phyloP scores from a whole-genome alignment of 1,140 invertebrate genomes.

The Sycophila sp. region DNA sequence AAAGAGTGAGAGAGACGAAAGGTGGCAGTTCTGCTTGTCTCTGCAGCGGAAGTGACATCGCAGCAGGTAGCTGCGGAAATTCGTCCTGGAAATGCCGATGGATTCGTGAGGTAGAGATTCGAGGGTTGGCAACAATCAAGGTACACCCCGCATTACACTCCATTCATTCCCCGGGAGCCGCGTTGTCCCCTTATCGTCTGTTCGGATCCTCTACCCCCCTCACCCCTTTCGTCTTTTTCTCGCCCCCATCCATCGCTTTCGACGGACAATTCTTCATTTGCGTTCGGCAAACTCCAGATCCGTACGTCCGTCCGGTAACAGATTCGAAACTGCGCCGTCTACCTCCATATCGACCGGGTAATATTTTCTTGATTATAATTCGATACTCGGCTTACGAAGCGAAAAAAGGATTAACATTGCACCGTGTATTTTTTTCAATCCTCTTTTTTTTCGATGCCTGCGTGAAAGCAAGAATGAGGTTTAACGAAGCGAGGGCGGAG shows the following conservation, averaged over 20 bases:
- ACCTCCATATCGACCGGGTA: no score
- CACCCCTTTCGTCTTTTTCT: constrained; percentile 49
- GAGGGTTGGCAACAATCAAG: constrained; percentile 63
- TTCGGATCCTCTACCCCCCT: constrained; percentile 34
- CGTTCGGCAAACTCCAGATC: constrained; percentile 61
- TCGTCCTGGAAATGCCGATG: constrained; percentile 62
- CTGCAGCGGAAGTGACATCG: constrained; percentile 59
- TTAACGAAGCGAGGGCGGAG: no score
- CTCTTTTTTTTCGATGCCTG: background rate
- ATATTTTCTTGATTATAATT: no score
- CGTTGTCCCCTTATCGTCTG: constrained; percentile 44
- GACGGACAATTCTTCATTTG: constrained; percentile 67
- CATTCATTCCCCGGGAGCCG: constrained; percentile 57
- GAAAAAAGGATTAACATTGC: no score
- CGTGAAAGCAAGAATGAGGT: constrained; percentile 22
- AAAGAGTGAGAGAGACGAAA: background rate
- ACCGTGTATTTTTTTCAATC: background rate
- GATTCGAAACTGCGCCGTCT: no score
- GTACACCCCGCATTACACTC: constrained; percentile 64
- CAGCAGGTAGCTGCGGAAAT: constrained; percentile 56
- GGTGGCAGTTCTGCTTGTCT: constrained; percentile 47
- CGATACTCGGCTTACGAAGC: background rate
- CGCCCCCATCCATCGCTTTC: constrained; percentile 49
- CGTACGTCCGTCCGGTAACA: no score
- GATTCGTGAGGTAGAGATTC: constrained; percentile 52